Conservation (phyloP, 2,888 invertebrate species). For the Philereme transversata region DNA sequence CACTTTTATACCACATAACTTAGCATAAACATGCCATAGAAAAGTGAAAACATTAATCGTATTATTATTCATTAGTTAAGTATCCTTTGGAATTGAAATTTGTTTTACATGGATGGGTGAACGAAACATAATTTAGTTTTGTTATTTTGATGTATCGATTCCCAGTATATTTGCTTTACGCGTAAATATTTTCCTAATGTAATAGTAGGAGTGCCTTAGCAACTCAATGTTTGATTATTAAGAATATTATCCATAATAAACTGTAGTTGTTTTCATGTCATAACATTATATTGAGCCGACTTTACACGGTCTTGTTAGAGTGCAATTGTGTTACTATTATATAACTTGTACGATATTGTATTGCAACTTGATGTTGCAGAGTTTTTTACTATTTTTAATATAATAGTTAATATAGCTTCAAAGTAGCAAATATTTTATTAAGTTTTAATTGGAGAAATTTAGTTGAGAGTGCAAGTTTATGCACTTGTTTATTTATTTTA, state of each 20-base stretch:
- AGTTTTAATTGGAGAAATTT: conserved; percentile 42
- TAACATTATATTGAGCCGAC: conserved; percentile 44
- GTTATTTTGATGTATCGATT: conserved; percentile 42
- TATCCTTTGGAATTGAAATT: conserved; percentile 76
- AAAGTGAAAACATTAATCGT: conserved; percentile 78
- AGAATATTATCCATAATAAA: conserved; percentile 48
- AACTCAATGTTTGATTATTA: conserved; percentile 70
- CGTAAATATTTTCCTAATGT: conserved; percentile 70
- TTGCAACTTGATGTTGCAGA: conserved; percentile 43
- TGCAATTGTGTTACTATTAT: conserved; percentile 41
- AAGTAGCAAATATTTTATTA: conserved; percentile 49
- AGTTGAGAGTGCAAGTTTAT: conserved; percentile 52
- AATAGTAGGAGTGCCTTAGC: conserved; percentile 82
- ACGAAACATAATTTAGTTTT: conserved; percentile 59
- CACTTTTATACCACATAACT: conserved; percentile 65
- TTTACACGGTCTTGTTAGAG: conserved; percentile 41
- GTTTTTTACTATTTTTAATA: conserved; percentile 58
- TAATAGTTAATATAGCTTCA: conserved; percentile 49
- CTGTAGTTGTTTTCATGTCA: conserved; percentile 42
- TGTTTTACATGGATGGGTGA: conserved; percentile 69
- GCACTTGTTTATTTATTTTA: conserved; percentile 45
- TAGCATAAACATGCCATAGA: conserved; percentile 70
- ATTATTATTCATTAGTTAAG: conserved; percentile 76
- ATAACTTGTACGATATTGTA: conserved; percentile 40
- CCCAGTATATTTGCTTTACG: conserved; percentile 61